Evolutionary conservation across 1,140 invertebrate species (phyloP).

Genomic region (roundworm (Caenorhabditis elegans)): DNA sequence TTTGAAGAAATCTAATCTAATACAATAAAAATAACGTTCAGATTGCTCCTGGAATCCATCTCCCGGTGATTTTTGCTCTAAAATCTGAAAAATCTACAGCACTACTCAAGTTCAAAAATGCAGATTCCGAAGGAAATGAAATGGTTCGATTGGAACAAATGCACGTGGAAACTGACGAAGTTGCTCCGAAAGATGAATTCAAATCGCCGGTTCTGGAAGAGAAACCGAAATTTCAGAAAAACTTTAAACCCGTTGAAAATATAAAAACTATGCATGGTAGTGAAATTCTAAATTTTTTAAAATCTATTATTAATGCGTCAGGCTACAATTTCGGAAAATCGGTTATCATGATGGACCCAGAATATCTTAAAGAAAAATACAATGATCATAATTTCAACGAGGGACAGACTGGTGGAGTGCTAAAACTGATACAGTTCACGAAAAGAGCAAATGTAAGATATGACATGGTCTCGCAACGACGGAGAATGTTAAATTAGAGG

Average conservation of each 20-base stretch:
- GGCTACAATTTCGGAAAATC: slow-evolving; percentile 6
- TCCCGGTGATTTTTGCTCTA: neutral
- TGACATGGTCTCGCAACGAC: too few species aligned
- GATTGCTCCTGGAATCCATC: slow-evolving; percentile 4
- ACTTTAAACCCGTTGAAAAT: neutral
- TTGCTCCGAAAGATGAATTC: neutral
- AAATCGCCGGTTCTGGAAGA: neutral
- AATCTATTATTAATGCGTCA: neutral
- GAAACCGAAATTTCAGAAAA: neutral
- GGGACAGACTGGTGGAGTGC: neutral
- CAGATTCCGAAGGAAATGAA: slow-evolving; percentile 14
- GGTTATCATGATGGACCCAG: slow-evolving; percentile 15
- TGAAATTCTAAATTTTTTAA: neutral
- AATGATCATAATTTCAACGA: slow-evolving; percentile 24
- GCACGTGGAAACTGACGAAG: neutral
- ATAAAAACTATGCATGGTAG: neutral
- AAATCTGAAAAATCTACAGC: neutral
- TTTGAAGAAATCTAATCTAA: neutral
- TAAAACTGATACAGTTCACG: slow-evolving; percentile 1
- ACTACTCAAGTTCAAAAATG: slow-evolving; percentile 11
- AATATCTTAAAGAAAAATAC: neutral
- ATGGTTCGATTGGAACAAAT: slow-evolving; percentile 11
- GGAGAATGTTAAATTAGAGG: too few species aligned
- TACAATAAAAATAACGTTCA: neutral
- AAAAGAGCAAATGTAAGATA: slow-evolving; percentile 10